Percentiles rank a stretch among this genome's conserved stretches.
These are phyloP conservation scores for Dermatemys mawii DNA, from an alignment of 2,113 vertebrate species.

Conservation along the genomic window DNA sequence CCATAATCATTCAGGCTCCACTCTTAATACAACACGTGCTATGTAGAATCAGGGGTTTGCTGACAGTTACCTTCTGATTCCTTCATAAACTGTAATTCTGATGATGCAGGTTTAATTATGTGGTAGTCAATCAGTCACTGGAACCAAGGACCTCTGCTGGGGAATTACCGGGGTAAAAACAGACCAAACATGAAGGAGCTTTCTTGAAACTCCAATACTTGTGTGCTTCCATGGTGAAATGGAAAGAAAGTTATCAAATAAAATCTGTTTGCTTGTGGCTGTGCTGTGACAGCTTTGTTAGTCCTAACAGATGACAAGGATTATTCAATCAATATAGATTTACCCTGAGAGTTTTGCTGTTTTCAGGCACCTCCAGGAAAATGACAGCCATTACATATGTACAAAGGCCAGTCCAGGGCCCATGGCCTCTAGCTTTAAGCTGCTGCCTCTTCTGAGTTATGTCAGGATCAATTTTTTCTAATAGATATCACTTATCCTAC, in stretches of 20 bases:
- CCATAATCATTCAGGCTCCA: conserved; percentile 59
- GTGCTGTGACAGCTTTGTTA: conserved; percentile 87
- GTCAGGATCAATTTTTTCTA: conserved; percentile 80
- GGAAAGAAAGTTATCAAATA: conserved; percentile 81
- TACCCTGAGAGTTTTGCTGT: conserved; percentile 74
- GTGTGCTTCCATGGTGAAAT: conserved; percentile 47
- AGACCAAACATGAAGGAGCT: conserved; percentile 55
- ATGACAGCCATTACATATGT: conserved; percentile 76
- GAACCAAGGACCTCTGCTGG: conserved; percentile 77
- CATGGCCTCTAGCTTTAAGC: conserved; percentile 73
- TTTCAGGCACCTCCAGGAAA: conserved; percentile 74
- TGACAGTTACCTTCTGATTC: conserved; percentile 51
- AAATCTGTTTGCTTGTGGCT: conserved; percentile 84
- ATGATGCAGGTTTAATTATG: conserved; percentile 81
- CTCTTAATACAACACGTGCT: conserved; percentile 61
- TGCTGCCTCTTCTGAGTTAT: conserved; percentile 71
- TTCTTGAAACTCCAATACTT: conserved; percentile 60
- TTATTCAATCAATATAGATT: conserved; percentile 85
- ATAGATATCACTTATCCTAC: conserved; percentile 81
- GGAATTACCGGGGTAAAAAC: conserved; percentile 67
- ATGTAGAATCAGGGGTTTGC: conserved; percentile 4
- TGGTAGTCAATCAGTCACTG: conserved; percentile 85
- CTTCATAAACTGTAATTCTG: conserved; percentile 70
- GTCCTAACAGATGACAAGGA: conserved; percentile 87
- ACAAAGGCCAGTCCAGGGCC: conserved; percentile 70